Base-by-base conservation (phyloP, 2,888 invertebrate species). In the Coelinius sp. region DNA sequence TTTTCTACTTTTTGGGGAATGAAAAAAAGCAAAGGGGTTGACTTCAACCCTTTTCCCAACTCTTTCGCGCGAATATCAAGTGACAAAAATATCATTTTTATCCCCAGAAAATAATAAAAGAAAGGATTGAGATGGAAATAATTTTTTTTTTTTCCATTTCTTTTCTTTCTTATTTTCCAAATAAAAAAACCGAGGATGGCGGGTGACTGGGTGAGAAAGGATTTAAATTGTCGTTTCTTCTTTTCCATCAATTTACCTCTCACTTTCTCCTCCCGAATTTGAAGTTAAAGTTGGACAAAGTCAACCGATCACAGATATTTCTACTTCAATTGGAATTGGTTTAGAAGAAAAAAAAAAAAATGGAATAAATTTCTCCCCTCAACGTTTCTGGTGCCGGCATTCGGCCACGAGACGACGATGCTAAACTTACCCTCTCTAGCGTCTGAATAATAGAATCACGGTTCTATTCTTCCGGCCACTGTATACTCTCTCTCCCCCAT, bases 381-480 rank as follows among this genome's bases (percentile, higher is more conserved):
- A 67, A 22, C 68, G 25, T 62, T 35, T 49, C 74, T 49, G 31
- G 59, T 38, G 62, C 66, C 53, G 49, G 75, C 73, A 44, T 65
- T 69, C 53, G 49, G 75, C 73, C 66, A 71, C 68, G 70, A 53
- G 41, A 63, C 71, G 41, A 63, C 71, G 70, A 75, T 75, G 73
- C 74, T 71, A 78, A 77, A 73, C 75, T 74, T 72, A 63, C 76
- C 77, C 80, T 76, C 75, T 76, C 65, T 68, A 59, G 38, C 66
- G 73, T 66, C 71, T 86, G 82, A 86, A 86, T 63, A 63, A 63
- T 85, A 82, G 86, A 86, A 85, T 84, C 85, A 84, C 82, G 73
- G 70, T 76, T 81, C 86, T 83, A 86, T 86, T 86, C 85, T 86
- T 85, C 81, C 80, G 77, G 75, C 70, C 72, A 71, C 65, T 62